These are phyloP conservation scores for Onychorhynchus coronatus DNA, from an alignment of 2,113 vertebrate species.

Conservation along the genomic window DNA sequence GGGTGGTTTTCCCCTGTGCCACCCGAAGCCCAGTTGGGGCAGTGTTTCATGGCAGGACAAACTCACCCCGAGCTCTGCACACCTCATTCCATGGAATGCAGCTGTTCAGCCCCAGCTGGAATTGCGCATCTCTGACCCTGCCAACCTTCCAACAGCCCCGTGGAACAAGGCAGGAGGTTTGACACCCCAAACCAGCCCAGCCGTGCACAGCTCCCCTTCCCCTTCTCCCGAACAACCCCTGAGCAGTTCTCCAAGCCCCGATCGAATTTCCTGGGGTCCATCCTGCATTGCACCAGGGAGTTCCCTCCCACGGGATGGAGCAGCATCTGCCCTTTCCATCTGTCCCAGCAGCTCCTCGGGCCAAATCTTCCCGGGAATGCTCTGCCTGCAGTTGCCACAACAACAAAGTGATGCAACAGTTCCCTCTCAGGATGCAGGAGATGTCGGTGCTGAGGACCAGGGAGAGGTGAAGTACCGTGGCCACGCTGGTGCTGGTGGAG, in stretches of 20 bases:
- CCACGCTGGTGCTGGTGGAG: fast-evolving
- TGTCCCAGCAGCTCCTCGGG: background rate
- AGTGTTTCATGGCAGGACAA: background rate
- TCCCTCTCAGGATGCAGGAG: background rate
- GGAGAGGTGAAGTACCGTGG: fast-evolving
- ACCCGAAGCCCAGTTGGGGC: background rate
- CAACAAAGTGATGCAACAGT: background rate
- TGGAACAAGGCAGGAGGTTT: background rate
- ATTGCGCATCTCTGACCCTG: fast-evolving
- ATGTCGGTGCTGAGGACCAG: fast-evolving
- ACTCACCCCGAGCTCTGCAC: background rate
- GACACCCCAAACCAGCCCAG: background rate
- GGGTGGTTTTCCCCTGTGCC: background rate
- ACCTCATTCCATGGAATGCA: background rate
- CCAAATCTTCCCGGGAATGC: background rate
- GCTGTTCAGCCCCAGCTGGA: background rate
- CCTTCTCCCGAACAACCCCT: fast-evolving
- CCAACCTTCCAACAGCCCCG: fast-evolving
- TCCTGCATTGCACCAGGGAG: background rate
- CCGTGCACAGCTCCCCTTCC: fast-evolving
- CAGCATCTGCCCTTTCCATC: slow-evolving; percentile 27
- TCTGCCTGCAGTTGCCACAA: slow-evolving; percentile 13
- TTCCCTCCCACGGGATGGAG: background rate
- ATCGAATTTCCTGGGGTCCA: background rate
- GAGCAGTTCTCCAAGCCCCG: background rate